phyloP scores from a whole-genome alignment of 2,113 vertebrate genomes.

The Marmota flaviventris region DNA sequence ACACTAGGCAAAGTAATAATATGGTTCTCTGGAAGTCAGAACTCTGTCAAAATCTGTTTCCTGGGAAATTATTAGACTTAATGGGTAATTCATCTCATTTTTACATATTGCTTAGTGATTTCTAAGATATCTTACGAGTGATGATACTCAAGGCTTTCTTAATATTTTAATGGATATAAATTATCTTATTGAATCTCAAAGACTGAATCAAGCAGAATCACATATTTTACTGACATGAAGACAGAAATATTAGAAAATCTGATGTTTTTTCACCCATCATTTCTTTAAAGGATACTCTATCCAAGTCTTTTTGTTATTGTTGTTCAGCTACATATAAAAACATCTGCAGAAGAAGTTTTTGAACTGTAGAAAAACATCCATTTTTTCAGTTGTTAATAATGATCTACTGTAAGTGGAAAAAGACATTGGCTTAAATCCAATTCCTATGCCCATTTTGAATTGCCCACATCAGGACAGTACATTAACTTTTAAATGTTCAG shows the following conservation, averaged over 20 bases:
- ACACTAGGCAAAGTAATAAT: constrained; percentile 68
- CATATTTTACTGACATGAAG: background rate
- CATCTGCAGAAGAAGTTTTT: background rate
- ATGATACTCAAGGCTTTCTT: constrained; percentile 29
- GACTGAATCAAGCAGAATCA: constrained; percentile 58
- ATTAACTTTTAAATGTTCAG: background rate
- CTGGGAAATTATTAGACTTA: constrained; percentile 71
- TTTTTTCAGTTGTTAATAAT: constrained; percentile 45
- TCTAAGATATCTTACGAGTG: constrained; percentile 7
- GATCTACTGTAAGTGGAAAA: background rate
- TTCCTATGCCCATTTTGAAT: constrained; percentile 34
- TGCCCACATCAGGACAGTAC: background rate
- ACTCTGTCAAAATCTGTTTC: constrained; percentile 76
- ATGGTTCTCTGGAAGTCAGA: constrained; percentile 48
- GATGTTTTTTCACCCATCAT: background rate
- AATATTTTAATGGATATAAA: constrained; percentile 71
- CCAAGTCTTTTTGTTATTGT: background rate
- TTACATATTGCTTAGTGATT: constrained; percentile 22
- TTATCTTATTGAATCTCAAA: constrained; percentile 31
- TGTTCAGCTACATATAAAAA: constrained; percentile 17
- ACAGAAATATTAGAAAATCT: constrained; percentile 56
- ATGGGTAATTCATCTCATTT: constrained; percentile 40
- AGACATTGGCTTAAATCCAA: background rate
- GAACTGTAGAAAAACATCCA: background rate
- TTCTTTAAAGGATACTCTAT: background rate